phyloP scores from a whole-genome alignment of 2,797 vertebrate species.

The Neostethus bicornis region DNA sequence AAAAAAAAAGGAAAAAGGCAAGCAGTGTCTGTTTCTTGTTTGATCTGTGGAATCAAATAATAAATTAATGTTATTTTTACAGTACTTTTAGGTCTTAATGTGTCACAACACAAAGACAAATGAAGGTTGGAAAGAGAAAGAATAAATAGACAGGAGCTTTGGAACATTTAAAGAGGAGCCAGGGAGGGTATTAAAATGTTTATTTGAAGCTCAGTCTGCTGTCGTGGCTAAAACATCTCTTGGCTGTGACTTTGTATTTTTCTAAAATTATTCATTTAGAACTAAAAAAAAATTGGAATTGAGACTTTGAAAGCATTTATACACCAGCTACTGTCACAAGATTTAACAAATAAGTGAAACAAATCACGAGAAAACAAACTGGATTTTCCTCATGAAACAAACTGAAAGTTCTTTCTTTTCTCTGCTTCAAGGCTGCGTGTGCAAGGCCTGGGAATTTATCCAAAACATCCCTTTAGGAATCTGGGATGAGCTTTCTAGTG shows the following conservation, averaged over 20 bases:
- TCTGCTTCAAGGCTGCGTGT: constrained; percentile 3
- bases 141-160: constrained; percentile 1
- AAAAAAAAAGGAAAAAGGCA: neutral
- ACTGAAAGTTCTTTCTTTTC: neutral
- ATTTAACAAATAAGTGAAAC: constrained; percentile 1
- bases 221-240: neutral
- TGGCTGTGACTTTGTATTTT: constrained; percentile 13
- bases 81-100: constrained; percentile 19
- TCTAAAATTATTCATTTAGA: constrained; percentile 13
- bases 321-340: neutral
- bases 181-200: neutral
- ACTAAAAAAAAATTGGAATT: constrained; percentile 3
- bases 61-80: constrained; percentile 1
- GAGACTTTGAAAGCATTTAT: constrained; percentile 12
- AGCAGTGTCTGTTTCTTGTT: neutral
- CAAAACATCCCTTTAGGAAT: neutral
- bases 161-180: constrained; percentile 6
- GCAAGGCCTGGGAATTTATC: neutral
- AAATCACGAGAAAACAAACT: neutral
- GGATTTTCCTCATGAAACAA: neutral
- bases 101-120: constrained; percentile 16
- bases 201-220: neutral
- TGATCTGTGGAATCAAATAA: neutral
- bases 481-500: neutral
- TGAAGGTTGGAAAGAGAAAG: neutral